Conservation (phyloP, 2,113 vertebrate species). For the Corythornis vintsioides region DNA sequence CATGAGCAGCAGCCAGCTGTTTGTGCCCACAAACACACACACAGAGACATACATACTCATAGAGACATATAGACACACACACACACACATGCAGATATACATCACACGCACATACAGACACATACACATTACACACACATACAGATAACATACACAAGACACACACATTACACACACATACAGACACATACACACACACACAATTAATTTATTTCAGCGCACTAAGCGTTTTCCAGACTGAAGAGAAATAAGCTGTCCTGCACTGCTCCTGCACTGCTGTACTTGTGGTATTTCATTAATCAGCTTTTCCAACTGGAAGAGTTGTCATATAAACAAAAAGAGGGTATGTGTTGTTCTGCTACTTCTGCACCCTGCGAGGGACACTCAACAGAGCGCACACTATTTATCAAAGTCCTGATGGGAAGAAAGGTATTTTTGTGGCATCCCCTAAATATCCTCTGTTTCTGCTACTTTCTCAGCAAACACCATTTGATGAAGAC, state of each 20-base stretch:
- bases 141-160: too few species aligned
- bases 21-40: background rate
- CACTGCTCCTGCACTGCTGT: background rate
- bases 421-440: conserved; percentile 5
- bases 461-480: conserved; percentile 8
- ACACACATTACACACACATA: background rate
- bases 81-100: too few species aligned
- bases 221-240: background rate
- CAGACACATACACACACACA: background rate
- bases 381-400: background rate
- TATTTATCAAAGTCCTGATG: conserved; percentile 45
- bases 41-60: too few species aligned
- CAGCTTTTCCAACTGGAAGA: background rate
- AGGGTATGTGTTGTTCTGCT: background rate
- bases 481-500: conserved; percentile 16
- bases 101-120: too few species aligned
- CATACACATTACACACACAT: too few species aligned
- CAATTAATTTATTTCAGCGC: background rate
- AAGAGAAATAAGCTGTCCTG: background rate
- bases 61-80: too few species aligned
- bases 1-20: background rate
- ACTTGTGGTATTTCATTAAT: conserved; percentile 12
- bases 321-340: conserved; percentile 34
- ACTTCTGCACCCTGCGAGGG: conserved; percentile 15
- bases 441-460: background rate